Conservation (phyloP, 2,113 vertebrate species). For the Orientallactaga bullata region DNA sequence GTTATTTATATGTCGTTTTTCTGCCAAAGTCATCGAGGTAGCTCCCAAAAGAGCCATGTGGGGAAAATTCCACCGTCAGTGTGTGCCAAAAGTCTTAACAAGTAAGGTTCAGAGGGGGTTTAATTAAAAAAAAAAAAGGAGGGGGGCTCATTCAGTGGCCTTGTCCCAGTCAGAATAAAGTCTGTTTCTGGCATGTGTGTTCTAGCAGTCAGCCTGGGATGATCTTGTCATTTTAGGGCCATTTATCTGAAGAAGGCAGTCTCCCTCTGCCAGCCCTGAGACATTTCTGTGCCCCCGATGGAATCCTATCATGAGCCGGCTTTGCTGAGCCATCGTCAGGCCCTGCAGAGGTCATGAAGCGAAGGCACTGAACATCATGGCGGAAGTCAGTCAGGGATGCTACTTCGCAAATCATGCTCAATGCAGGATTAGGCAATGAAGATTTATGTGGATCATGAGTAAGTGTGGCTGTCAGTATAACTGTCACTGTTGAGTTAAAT, state of each 20-base stretch:
- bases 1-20: conserved; percentile 77
- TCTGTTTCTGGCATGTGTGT: not conserved
- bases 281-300: conserved; percentile 8
- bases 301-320: conserved; percentile 4
- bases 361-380: not conserved
- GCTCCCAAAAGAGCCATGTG: conserved; percentile 70
- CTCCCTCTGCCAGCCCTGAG: not conserved
- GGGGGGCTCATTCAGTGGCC: conserved; percentile 47
- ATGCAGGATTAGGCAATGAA: conserved; percentile 58
- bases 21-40: conserved; percentile 76
- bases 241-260: conserved; percentile 34
- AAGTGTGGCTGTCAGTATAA: conserved; percentile 68
- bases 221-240: not conserved
- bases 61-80: conserved; percentile 70
- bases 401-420: conserved; percentile 64
- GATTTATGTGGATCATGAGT: conserved; percentile 59
- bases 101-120: conserved; percentile 56
- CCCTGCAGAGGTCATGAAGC: not conserved
- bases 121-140: conserved; percentile 70
- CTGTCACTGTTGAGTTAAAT: conserved; percentile 66
- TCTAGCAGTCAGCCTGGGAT: not conserved
- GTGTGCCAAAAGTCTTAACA: conserved; percentile 70
- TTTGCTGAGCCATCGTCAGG: conserved; percentile 8
- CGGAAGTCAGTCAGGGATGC: not conserved
- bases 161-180: conserved; percentile 12